Conservation (phyloP, 2,113 vertebrate genomes). For the Narcine bancroftii region DNA sequence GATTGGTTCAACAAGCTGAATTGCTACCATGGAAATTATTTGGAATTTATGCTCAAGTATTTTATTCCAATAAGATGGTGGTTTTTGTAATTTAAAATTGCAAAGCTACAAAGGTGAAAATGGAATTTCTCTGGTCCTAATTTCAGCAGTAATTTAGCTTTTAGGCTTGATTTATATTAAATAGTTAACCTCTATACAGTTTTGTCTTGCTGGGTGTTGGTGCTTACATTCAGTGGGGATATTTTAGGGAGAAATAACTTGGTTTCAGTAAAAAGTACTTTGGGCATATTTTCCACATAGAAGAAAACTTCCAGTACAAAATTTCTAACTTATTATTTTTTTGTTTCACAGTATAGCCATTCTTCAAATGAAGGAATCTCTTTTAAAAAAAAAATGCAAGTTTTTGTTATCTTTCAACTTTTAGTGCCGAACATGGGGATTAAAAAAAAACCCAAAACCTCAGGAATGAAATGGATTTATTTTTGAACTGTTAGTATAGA, state of each 20-base stretch:
- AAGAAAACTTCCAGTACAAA: background rate
- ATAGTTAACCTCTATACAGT: background rate
- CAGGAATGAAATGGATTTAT: slow-evolving; percentile 13
- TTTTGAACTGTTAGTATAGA: background rate
- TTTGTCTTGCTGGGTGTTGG: background rate
- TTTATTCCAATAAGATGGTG: background rate
- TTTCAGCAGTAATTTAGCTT: background rate
- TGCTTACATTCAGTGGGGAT: background rate
- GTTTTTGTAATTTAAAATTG: background rate
- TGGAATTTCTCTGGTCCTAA: too few relatives aligned
- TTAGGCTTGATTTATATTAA: background rate
- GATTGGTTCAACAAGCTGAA: background rate
- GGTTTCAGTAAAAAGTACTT: background rate
- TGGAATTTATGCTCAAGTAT: background rate
- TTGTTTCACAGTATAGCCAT: background rate
- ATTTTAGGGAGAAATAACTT: background rate
- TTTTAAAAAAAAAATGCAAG: background rate
- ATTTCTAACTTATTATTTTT: background rate
- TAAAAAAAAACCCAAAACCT: slow-evolving; percentile 12
- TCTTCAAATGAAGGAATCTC: background rate
- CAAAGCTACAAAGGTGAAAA: background rate
- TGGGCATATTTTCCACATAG: background rate
- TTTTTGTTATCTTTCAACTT: background rate
- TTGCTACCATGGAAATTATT: background rate
- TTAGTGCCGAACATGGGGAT: background rate